phyloP scores from a whole-genome alignment of 2,113 vertebrate species.

The Mustelus asterias region DNA sequence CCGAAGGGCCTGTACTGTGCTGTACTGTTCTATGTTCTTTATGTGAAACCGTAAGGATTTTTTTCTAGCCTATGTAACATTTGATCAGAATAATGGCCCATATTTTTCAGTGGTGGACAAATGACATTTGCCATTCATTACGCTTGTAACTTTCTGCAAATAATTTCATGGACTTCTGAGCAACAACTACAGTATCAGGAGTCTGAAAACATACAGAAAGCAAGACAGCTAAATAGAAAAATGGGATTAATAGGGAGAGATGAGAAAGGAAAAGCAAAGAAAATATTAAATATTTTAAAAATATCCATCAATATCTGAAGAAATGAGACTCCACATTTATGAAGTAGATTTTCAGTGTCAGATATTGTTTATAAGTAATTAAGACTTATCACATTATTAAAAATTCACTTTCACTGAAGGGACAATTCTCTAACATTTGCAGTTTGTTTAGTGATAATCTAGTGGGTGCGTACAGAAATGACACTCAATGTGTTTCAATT shows the following conservation, averaged over 20 bases:
- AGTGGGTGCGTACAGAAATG: not conserved
- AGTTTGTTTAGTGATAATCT: not conserved
- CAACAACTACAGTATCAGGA: not conserved
- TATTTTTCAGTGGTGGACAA: not conserved
- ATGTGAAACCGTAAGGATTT: not conserved
- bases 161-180: not conserved
- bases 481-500: not conserved
- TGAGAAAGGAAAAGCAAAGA: not conserved
- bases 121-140: not conserved
- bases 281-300: not conserved
- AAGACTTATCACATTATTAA: not conserved
- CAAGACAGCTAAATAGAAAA: not conserved
- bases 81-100: not conserved
- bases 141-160: not conserved
- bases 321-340: not conserved
- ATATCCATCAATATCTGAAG: not conserved
- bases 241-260: not conserved
- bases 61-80: not conserved
- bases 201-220: not conserved
- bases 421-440: not conserved
- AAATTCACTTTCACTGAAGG: not conserved
- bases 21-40: too few relatives aligned
- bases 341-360: not conserved
- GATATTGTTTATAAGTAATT: not conserved
- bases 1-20: too few relatives aligned